phyloP scores from a whole-genome alignment of 2,797 vertebrate genomes.

The Pangasius djambal region DNA sequence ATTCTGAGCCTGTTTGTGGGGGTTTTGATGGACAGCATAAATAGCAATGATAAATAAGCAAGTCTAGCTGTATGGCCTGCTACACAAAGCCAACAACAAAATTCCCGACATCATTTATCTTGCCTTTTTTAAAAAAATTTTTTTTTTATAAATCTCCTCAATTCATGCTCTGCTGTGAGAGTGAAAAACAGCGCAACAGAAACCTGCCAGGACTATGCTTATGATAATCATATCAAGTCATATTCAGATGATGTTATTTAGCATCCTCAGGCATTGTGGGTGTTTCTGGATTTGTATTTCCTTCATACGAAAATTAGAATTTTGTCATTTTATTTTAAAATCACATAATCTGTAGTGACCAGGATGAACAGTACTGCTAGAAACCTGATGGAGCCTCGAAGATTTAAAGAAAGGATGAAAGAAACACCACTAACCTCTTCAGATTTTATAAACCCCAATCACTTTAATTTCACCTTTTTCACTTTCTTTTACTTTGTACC shows the following conservation, averaged over 20 bases:
- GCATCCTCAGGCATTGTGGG: not conserved
- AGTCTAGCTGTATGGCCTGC: slow-evolving; percentile 32
- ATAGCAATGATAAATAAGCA: slow-evolving; percentile 44
- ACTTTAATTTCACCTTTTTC: not conserved
- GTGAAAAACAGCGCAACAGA: not conserved
- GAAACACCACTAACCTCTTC: not conserved
- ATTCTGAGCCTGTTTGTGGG: slow-evolving; percentile 47
- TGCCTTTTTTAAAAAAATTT: slow-evolving; percentile 4
- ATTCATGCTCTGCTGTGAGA: not conserved
- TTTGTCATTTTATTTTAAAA: not conserved
- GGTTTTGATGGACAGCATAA: slow-evolving; percentile 45
- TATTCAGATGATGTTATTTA: not conserved
- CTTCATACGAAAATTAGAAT: not conserved
- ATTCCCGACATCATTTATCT: slow-evolving; percentile 40
- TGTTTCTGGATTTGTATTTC: not conserved
- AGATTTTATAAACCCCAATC: not conserved
- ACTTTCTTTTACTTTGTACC: not conserved
- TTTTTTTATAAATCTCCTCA: slow-evolving; percentile 2
- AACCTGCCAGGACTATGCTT: not conserved
- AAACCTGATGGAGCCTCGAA: not conserved
- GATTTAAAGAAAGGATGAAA: not conserved
- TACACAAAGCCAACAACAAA: slow-evolving; percentile 38
- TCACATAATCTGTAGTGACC: not conserved
- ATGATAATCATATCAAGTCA: slow-evolving; percentile 1
- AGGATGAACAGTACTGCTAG: not conserved